phyloP scores from a whole-genome alignment of 2,797 vertebrate species.

The Garrulus glandarius region DNA sequence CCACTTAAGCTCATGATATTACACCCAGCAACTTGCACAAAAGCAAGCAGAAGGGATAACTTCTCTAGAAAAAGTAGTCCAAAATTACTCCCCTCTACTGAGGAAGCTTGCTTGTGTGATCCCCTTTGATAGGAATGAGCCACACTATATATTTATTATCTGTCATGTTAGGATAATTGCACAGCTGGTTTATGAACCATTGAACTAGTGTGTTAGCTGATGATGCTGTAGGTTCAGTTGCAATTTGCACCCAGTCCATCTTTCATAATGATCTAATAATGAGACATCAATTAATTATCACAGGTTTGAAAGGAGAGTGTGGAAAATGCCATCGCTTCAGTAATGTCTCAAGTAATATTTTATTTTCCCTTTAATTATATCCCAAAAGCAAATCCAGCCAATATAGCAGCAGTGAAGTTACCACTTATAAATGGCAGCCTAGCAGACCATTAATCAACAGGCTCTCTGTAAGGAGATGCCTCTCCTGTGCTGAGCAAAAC shows the following conservation, averaged over 20 bases:
- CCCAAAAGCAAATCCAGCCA: not conserved
- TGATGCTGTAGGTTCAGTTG: slow-evolving; percentile 4
- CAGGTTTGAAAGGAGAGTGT: slow-evolving; percentile 3
- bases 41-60: not conserved
- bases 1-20: not conserved
- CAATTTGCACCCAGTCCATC: not conserved
- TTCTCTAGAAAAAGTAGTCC: not conserved
- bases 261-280: slow-evolving; percentile 48
- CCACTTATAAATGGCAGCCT: not conserved
- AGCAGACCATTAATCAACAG: slow-evolving; percentile 27
- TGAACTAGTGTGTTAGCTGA: not conserved
- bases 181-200: slow-evolving; percentile 33
- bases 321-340: not conserved
- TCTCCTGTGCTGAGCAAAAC: slow-evolving; percentile 6
- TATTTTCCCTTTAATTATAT: slow-evolving; percentile 43
- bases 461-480: not conserved
- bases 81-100: not conserved
- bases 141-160: not conserved
- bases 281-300: slow-evolving; percentile 20
- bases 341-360: not conserved
- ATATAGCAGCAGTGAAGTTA: not conserved
- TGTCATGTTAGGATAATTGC: slow-evolving; percentile 32
- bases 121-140: not conserved
- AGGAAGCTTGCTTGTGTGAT: not conserved
- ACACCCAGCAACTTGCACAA: not conserved